These are phyloP conservation scores for Lagopus leucura DNA, from an alignment of 2,113 vertebrate genomes.

Conservation along the genomic window DNA sequence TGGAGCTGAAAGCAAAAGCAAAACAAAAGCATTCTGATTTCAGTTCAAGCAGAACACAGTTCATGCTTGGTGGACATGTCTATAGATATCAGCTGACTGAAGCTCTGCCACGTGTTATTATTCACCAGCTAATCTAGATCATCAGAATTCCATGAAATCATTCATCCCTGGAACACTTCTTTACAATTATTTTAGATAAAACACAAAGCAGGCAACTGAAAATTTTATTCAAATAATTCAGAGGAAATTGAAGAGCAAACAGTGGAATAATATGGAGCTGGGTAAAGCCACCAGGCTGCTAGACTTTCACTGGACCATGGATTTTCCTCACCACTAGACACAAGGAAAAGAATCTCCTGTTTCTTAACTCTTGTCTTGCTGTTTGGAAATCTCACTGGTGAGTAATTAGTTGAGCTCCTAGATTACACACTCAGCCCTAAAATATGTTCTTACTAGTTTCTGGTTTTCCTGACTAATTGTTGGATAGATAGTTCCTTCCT, in stretches of 20 bases:
- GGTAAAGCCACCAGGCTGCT: background rate
- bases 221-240: background rate
- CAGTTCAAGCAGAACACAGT: background rate
- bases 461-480: background rate
- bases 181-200: background rate
- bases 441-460: accelerated
- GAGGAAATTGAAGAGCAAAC: background rate
- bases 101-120: background rate
- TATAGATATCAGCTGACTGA: background rate
- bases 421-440: background rate
- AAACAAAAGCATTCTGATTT: background rate
- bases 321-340: background rate
- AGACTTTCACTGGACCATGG: background rate
- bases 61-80: background rate
- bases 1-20: background rate
- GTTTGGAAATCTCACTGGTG: background rate
- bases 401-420: background rate
- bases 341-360: background rate
- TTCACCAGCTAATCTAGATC: background rate
- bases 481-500: background rate
- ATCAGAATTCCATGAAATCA: background rate
- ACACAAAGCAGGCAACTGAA: background rate
- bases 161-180: background rate
- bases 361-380: background rate
- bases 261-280: background rate